These are phyloP conservation scores for Grammomys surdaster DNA, from an alignment of 2,113 vertebrate species.

Conservation along the genomic window DNA sequence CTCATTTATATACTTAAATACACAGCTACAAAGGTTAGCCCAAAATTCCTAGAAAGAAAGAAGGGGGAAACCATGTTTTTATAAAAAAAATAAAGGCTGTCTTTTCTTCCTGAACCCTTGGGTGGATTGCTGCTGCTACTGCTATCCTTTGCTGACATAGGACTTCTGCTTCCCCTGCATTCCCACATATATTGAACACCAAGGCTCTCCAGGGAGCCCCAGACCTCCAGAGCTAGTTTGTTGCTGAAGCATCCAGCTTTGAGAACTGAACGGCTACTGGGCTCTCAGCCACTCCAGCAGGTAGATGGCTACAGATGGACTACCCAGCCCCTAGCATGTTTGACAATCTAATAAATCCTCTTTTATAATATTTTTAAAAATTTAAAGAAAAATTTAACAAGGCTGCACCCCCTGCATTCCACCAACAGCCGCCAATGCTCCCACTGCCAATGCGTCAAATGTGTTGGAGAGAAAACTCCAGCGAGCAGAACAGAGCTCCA, in stretches of 20 bases:
- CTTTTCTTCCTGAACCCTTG: background rate
- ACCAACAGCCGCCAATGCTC: slow-evolving; percentile 10
- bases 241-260: background rate
- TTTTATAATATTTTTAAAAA: slow-evolving; percentile 9
- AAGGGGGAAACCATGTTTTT: background rate
- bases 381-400: slow-evolving; percentile 50
- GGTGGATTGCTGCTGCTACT: background rate
- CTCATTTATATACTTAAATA: background rate
- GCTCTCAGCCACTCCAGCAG: background rate
- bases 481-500: slow-evolving; percentile 3
- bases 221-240: background rate
- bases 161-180: background rate
- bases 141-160: background rate
- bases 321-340: background rate
- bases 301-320: background rate
- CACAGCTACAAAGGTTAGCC: background rate
- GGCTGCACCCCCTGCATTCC: background rate
- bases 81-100: background rate
- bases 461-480: slow-evolving; percentile 36
- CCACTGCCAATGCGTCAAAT: background rate
- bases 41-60: slow-evolving; percentile 22
- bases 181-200: background rate
- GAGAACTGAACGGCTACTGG: background rate
- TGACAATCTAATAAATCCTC: background rate
- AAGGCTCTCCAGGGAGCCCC: background rate